Evolutionary conservation across 2,888 invertebrate genomes (phyloP).

Genomic region (Schizaphis graminum): DNA sequence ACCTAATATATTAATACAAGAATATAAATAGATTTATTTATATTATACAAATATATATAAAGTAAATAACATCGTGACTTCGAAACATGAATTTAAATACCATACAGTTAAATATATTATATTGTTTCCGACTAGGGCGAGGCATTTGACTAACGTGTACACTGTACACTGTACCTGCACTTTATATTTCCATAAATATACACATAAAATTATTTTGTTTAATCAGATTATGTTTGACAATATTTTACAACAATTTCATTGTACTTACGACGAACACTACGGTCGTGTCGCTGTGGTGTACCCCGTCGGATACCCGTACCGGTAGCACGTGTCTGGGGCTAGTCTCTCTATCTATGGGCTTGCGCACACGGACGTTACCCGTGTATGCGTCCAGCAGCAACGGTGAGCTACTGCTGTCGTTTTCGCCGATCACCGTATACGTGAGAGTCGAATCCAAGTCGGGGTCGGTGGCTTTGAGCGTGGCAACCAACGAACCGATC

Average conservation of each 20-base stretch:
- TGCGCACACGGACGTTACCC: conserved; percentile 82
- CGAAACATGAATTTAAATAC: background rate
- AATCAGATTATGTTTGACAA: background rate
- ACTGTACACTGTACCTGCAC: background rate
- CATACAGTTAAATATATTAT: background rate
- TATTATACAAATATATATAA: background rate
- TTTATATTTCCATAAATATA: background rate
- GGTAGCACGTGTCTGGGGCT: conserved; percentile 83
- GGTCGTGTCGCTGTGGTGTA: conserved; percentile 85
- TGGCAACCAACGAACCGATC: conserved; percentile 83
- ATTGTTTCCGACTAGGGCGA: background rate
- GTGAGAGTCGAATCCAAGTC: conserved; percentile 85
- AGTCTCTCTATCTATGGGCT: conserved; percentile 87
- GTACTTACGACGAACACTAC: conserved; percentile 81
- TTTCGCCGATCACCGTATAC: conserved; percentile 81
- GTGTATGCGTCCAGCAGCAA: conserved; percentile 81
- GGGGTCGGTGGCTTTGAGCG: conserved; percentile 85
- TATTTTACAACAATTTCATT: background rate
- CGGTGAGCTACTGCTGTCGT: conserved; percentile 71
- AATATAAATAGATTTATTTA: too few relatives aligned
- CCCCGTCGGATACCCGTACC: conserved; percentile 89
- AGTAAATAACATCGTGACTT: background rate
- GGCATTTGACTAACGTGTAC: background rate
- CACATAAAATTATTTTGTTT: background rate
- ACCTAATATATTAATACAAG: background rate